Base-by-base conservation (phyloP, 1,140 invertebrate genomes). In the Papilio glaucus region DNA sequence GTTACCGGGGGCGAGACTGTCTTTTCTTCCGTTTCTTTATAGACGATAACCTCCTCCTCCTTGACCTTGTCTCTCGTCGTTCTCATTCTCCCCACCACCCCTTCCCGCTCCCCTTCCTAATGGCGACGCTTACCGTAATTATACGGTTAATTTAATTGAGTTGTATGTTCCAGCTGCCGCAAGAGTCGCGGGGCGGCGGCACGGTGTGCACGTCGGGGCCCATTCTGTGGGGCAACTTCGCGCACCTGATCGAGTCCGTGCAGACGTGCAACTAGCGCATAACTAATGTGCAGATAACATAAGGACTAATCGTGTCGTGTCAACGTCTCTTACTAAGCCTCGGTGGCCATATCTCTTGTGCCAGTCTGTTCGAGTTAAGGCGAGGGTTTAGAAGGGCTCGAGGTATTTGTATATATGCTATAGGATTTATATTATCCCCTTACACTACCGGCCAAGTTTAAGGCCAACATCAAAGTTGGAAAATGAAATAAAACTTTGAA, bases 101-200 rank as follows among this genome's bases (percentile, higher is more conserved):
- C n/a, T n/a, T n/a, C n/a, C n/a, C n/a, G n/a, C n/a, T n/a, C n/a
- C n/a, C n/a, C n/a, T n/a, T n/a, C n/a, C n/a, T n/a, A n/a, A n/a
- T n/a, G n/a, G n/a, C n/a, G n/a, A n/a, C n/a, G n/a, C n/a, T n/a
- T n/a, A n/a, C n/a, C n/a, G n/a, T n/a, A n/a, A n/a, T n/a, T n/a
- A n/a, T n/a, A n/a, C n/a, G n/a, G n/a, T n/a, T n/a, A n/a, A n/a
- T n/a, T n/a, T n/a, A n/a, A n/a, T n/a, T n/a, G n/a, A n/a, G n/a
- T n/a, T n/a, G n/a, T n/a, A n/a, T n/a, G n/a, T n/a, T 94, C 8
- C 88, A 97, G 95, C 85, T 95, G 77, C 94, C 95, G 9, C 98
- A 98, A 93, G 95, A 95, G 71, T 87, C 94, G 0, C 94, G 97
- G 74, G 97, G 96, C 0, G 98, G 98, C 15, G 97, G 97, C 41